phyloP scores from a whole-genome alignment of 2,113 vertebrate species.

The Dromaius novaehollandiae region DNA sequence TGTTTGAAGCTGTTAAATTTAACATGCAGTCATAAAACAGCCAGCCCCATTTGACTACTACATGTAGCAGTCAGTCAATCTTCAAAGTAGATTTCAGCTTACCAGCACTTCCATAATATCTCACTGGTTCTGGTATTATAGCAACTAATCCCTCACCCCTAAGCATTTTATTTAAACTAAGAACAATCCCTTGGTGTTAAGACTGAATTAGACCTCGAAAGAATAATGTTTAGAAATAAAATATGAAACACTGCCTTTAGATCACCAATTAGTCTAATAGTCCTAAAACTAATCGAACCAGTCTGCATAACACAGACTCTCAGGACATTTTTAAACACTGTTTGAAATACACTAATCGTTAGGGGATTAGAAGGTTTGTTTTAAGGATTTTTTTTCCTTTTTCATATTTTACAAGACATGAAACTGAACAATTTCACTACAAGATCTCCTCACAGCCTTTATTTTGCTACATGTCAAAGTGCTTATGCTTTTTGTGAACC shows the following conservation, averaged over 20 bases:
- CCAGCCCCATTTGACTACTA: background rate
- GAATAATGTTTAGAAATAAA: background rate
- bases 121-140: background rate
- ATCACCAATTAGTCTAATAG: background rate
- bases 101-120: background rate
- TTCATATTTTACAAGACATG: background rate
- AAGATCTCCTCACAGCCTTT: background rate
- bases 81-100: background rate
- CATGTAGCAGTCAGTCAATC: background rate
- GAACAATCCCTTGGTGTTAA: background rate
- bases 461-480: background rate
- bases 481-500: background rate
- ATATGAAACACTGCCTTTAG: background rate
- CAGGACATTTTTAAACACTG: background rate
- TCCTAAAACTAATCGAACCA: background rate
- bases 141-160: background rate
- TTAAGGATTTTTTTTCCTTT: background rate
- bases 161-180: background rate
- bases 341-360: background rate
- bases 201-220: background rate
- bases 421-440: background rate
- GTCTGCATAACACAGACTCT: background rate
- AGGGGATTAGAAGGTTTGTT: background rate
- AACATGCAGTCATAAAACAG: background rate
- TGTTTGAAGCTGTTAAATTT: slow-evolving; percentile 36